Evolutionary conservation across 2,888 invertebrate genomes (phyloP).

Genomic region (Dexiosoma caninum): DNA sequence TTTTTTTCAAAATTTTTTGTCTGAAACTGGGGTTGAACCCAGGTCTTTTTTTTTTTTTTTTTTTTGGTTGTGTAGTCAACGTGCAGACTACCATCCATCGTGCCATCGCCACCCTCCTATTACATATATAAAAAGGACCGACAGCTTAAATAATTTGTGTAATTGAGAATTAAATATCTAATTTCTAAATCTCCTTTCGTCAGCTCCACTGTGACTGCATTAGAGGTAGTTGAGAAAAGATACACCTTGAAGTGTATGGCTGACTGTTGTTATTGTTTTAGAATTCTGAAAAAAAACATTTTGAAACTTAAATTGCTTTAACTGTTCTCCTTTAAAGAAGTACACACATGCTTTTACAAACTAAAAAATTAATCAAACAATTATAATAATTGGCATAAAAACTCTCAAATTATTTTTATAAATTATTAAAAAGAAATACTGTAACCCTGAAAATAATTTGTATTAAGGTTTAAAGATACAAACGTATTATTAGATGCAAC

Average conservation of each 20-base stretch:
- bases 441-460: constrained; percentile 11
- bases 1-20: too few relatives aligned
- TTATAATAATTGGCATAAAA: constrained; percentile 58
- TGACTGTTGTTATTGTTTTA: neutral
- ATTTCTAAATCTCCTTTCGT: neutral
- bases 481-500: constrained; percentile 41
- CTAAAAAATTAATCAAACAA: constrained; percentile 46
- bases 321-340: constrained; percentile 25
- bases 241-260: constrained; percentile 16
- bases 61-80: too few relatives aligned
- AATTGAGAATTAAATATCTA: too few relatives aligned
- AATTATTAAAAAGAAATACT: constrained; percentile 17
- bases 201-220: neutral
- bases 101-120: too few relatives aligned
- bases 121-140: too few relatives aligned
- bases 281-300: neutral
- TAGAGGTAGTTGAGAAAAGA: neutral
- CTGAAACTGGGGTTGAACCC: too few relatives aligned
- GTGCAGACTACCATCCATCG: too few relatives aligned
- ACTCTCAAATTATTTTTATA: constrained; percentile 7
- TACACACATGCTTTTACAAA: neutral
- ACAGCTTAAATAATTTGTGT: too few relatives aligned
- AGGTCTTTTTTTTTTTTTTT: too few relatives aligned
- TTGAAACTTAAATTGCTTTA: constrained; percentile 48
- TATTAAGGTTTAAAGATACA: neutral